Evolutionary conservation across 2,797 vertebrate species (phyloP).

Genomic region (Australoheros facetus): DNA sequence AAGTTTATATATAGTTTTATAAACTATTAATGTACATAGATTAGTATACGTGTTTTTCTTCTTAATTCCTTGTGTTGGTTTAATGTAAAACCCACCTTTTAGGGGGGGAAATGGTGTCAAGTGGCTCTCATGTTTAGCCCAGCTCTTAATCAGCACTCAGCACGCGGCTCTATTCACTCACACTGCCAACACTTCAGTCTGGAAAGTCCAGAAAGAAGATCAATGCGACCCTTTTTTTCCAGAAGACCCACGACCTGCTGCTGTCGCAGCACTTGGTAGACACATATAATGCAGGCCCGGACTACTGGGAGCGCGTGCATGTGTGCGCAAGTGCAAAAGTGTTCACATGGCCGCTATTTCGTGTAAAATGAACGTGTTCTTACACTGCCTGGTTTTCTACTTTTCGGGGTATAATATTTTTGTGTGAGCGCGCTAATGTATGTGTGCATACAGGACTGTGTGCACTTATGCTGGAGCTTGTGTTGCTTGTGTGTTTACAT

Average conservation of each 20-base stretch:
- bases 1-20: background rate
- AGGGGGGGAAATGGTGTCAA: constrained; percentile 55
- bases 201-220: constrained; percentile 68
- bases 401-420: background rate
- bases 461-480: background rate
- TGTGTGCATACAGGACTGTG: background rate
- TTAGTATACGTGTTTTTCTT: background rate
- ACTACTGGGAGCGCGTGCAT: background rate
- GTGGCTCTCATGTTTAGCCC: constrained; percentile 51
- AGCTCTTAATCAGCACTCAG: constrained; percentile 72
- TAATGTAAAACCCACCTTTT: constrained; percentile 29
- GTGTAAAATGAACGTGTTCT: background rate
- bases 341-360: background rate
- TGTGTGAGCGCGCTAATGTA: background rate
- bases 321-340: background rate
- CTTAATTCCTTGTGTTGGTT: background rate
- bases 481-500: background rate
- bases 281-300: constrained; percentile 10
- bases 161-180: constrained; percentile 47
- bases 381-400: background rate
- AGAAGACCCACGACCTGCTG: constrained; percentile 64
- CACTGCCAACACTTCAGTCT: constrained; percentile 56
- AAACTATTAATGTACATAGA: background rate
- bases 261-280: constrained; percentile 20
- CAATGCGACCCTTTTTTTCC: constrained; percentile 61